phyloP scores from a whole-genome alignment of 1,140 invertebrate species.

The Cylas formicarius region DNA sequence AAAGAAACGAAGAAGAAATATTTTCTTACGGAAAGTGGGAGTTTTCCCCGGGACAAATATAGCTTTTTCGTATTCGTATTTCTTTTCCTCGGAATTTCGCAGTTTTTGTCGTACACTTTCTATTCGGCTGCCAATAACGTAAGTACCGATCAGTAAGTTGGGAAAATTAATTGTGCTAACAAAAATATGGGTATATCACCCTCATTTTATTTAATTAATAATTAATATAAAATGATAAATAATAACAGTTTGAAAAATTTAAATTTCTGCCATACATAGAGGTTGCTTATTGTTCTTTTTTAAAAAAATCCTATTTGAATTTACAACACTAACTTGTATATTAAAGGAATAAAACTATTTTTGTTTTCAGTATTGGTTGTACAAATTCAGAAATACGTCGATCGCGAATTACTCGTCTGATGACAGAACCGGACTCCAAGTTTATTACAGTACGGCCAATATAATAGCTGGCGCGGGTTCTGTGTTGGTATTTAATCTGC shows the following conservation, averaged over 20 bases:
- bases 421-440: conserved; percentile 1
- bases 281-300: neutral
- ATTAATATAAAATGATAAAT: too few species aligned
- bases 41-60: too few species aligned
- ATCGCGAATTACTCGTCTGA: neutral
- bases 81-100: conserved; percentile 1
- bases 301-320: neutral
- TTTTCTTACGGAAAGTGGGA: too few species aligned
- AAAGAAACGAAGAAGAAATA: too few species aligned
- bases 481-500: neutral
- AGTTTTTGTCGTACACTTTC: conserved; percentile 1
- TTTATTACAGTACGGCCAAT: neutral
- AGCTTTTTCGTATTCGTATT: too few species aligned
- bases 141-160: too few species aligned
- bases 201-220: too few species aligned
- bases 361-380: conserved; percentile 11
- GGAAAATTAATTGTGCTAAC: too few species aligned
- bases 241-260: too few species aligned
- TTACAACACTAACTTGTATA: too few species aligned
- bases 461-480: neutral
- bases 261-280: neutral
- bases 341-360: too few species aligned
- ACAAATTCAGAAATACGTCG: conserved; percentile 6
- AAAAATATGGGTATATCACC: too few species aligned
- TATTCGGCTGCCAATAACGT: conserved; percentile 1